Evolutionary conservation across 1,140 invertebrate genomes (phyloP).

Genomic region (Octopus sinensis): DNA sequence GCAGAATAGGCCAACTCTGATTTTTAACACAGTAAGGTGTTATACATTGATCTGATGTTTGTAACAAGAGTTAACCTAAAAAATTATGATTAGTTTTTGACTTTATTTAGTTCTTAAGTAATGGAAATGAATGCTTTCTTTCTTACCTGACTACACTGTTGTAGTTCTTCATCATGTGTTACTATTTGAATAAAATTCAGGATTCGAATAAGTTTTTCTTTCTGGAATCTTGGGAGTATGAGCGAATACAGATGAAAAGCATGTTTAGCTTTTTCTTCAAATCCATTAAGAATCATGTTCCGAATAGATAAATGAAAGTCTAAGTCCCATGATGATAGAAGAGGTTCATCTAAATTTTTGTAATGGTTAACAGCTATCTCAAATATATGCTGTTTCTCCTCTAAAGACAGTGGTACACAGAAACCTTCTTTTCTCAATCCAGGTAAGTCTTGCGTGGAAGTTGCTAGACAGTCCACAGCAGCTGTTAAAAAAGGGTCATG

Average conservation of each 20-base stretch:
- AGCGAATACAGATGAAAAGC: constrained; percentile 50
- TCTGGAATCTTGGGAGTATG: constrained; percentile 45
- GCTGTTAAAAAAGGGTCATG: constrained; percentile 3
- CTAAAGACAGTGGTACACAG: constrained; percentile 23
- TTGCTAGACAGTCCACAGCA: neutral
- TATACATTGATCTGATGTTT: too few species aligned
- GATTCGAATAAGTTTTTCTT: constrained; percentile 54
- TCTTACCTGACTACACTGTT: constrained; percentile 36
- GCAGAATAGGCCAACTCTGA: too few species aligned
- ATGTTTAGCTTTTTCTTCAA: constrained; percentile 33
- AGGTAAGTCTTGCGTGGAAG: neutral
- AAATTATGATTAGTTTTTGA: neutral
- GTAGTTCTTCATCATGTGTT: constrained; percentile 35
- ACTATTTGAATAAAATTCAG: constrained; percentile 53
- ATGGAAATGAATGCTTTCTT: too few species aligned
- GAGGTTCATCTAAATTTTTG: constrained; percentile 25
- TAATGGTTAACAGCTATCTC: constrained; percentile 40
- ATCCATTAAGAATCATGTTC: constrained; percentile 38
- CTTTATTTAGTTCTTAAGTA: too few species aligned
- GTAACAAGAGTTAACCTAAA: too few species aligned
- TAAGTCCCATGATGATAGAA: constrained; percentile 42
- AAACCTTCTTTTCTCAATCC: constrained; percentile 13
- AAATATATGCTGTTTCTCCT: constrained; percentile 30
- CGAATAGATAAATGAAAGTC: constrained; percentile 47
- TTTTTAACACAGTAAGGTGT: too few species aligned